phyloP scores from a whole-genome alignment of 2,888 invertebrate genomes.

The Archaeoteleia sp. region DNA sequence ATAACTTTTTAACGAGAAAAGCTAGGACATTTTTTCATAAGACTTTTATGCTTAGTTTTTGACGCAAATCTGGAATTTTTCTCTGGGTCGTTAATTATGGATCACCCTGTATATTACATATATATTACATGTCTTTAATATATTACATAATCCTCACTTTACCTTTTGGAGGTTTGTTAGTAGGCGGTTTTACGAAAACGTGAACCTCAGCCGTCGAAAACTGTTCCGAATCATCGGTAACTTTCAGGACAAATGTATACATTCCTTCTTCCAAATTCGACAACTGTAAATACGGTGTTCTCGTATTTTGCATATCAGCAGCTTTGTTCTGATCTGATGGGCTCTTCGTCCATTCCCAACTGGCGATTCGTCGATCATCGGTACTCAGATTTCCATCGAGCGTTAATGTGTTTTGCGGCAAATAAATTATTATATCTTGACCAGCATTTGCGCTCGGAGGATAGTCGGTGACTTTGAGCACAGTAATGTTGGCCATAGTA shows the following conservation, averaged over 20 bases:
- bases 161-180: conserved; percentile 88
- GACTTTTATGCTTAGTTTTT: no score
- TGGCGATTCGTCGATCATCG: conserved; percentile 94
- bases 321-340: conserved; percentile 91
- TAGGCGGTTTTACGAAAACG: conserved; percentile 94
- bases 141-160: no score
- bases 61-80: no score
- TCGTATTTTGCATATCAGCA: conserved; percentile 96
- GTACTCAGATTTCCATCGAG: conserved; percentile 93
- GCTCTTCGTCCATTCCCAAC: conserved; percentile 97
- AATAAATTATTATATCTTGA: conserved; percentile 90
- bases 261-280: conserved; percentile 95
- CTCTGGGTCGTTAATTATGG: no score
- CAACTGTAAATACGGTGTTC: conserved; percentile 90
- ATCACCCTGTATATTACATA: no score
- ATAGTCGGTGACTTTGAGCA: conserved; percentile 93
- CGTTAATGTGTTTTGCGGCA: conserved; percentile 89
- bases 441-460: conserved; percentile 97
- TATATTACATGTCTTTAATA: no score
- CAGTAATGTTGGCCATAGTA: conserved; percentile 91
- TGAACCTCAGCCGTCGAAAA: conserved; percentile 91
- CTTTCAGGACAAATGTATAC: conserved; percentile 94
- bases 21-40: no score
- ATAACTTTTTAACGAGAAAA: no score
- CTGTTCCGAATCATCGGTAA: conserved; percentile 93